Conservation (phyloP, 2,888 invertebrate species). For the Tuberolachnus salignus region DNA sequence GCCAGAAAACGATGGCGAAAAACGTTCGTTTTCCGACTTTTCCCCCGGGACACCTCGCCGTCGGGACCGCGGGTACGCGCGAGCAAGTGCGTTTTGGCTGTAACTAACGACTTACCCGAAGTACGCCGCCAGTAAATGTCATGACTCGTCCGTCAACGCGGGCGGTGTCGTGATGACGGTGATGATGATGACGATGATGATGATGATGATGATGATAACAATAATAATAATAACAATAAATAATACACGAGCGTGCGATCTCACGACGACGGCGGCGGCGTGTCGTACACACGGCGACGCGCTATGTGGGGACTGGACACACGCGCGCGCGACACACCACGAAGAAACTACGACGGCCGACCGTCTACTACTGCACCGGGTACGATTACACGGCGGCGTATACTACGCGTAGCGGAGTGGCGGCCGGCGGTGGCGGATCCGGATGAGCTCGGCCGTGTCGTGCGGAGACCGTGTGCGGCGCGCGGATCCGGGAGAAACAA, state of each 20-base stretch:
- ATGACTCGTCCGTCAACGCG: background rate
- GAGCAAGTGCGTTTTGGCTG: no score
- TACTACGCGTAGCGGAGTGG: background rate
- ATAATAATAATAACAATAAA: background rate
- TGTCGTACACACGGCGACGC: background rate
- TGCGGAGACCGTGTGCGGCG: conserved; percentile 2
- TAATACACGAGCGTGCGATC: background rate
- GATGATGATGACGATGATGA: no score
- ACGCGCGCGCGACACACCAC: no score
- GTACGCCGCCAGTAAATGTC: conserved; percentile 40
- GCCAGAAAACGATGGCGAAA: background rate
- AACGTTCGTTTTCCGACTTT: no score
- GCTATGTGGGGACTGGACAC: background rate
- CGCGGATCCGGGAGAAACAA: conserved; percentile 55
- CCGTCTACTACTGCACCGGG: background rate
- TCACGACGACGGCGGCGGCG: background rate
- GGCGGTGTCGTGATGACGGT: background rate
- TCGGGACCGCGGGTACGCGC: background rate
- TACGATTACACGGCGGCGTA: no score
- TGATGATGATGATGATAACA: no score
- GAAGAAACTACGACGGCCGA: conserved; percentile 7
- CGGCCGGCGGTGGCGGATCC: conserved; percentile 48
- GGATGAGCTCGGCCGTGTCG: conserved; percentile 45
- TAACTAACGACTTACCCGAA: conserved; percentile 44
- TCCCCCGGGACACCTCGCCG: background rate